Base-by-base conservation (phyloP, 2,888 invertebrate genomes). In the Platycheirus rosarum region DNA sequence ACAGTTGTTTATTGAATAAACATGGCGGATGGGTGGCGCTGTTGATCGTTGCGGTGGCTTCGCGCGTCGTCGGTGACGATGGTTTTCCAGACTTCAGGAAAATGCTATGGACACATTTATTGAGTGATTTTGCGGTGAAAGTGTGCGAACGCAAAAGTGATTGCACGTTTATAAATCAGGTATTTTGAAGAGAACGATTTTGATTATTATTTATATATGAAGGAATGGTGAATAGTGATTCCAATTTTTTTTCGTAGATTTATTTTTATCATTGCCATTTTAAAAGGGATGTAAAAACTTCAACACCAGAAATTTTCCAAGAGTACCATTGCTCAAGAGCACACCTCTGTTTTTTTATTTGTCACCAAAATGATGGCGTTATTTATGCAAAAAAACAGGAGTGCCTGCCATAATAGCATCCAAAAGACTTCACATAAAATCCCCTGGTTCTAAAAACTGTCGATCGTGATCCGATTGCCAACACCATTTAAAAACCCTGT, bases 51-150 rank as follows among this genome's bases (percentile, higher is more conserved):
- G 16, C 42, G 40, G 37, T 42, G 35, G 11, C 11, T 20, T 55
- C 65, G 42, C 53, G 46, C 20, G 35, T 49, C 13, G 3, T 18
- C 26, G 9, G 4, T 29, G n/a, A 7, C 20, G 42, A 11, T 14
- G 14, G 13, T 16, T 29, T 60, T 44, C 60, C 60, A 44, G 42
- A 44, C 16, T 29, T 3, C 68, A 60, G 55, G 63, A 57, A 63
- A 73, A 51, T 71, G 42, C 70, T 66, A 60, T 71, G 71, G 62
- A 60, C 46, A 63, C 77, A 73, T 68, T 73, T 68, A 79, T 63
- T 26, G 69, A 79, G 69, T 68, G 78, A 79, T 62, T 62, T 62
- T 57, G 14, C 62, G 74, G 74, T 69, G 79, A 79, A 79, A 79
- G 74, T 65, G 37, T 49, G 48, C 65, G 14, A 70, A 26, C 20